Evolutionary conservation across 2,888 invertebrate species (phyloP).

Genomic region (Spodoptera littoralis): DNA sequence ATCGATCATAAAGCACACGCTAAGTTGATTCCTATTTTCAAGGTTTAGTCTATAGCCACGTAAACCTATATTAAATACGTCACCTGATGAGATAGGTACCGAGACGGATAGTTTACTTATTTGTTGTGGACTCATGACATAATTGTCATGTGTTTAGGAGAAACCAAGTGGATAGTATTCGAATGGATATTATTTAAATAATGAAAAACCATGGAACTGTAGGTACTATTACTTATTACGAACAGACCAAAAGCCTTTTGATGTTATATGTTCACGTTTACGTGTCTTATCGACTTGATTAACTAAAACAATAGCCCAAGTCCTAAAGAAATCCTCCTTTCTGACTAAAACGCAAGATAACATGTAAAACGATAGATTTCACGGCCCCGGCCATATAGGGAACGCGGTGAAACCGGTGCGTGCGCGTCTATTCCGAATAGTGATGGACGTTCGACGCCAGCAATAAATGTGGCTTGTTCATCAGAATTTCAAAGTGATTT

Average conservation of each 20-base stretch:
- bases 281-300: neutral
- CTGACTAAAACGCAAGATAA: conserved; percentile 33
- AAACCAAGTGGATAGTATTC: no score
- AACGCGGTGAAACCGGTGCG: conserved; percentile 64
- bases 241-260: neutral
- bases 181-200: no score
- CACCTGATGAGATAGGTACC: no score
- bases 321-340: conserved; percentile 10
- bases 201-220: no score
- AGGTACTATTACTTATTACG: no score
- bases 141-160: no score
- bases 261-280: no score
- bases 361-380: conserved; percentile 59
- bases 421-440: conserved; percentile 52
- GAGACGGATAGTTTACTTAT: no score
- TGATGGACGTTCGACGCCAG: conserved; percentile 33
- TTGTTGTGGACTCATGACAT: no score
- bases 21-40: conserved; percentile 18
- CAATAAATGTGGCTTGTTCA: conserved; percentile 6
- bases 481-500: no score
- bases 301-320: conserved; percentile 6
- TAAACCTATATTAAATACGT: conserved; percentile 1
- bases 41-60: neutral
- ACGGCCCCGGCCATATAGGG: conserved; percentile 67
- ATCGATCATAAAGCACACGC: conserved; percentile 26